Evolutionary conservation across 2,888 invertebrate genomes (phyloP).

Genomic region (Strigamia crassipes): DNA sequence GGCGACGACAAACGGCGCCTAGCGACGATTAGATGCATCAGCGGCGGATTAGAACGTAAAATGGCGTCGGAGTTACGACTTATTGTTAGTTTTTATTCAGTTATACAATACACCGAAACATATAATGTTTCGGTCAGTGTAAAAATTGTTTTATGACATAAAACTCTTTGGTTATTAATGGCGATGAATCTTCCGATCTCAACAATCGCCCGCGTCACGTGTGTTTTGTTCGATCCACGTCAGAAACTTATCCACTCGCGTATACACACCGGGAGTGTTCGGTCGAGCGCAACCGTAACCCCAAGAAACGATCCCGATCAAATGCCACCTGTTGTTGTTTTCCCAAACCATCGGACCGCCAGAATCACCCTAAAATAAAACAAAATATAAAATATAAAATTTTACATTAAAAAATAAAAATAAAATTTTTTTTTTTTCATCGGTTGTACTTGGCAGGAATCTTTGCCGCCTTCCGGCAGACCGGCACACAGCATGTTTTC

Average conservation of each 20-base stretch:
- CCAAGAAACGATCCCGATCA: conserved; percentile 44
- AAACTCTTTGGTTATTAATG: background rate
- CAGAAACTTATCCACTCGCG: conserved; percentile 38
- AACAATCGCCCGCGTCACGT: conserved; percentile 11
- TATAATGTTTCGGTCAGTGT: background rate
- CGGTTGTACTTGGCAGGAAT: conserved; percentile 18
- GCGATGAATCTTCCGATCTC: background rate
- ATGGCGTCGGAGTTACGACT: no score
- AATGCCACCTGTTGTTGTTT: conserved; percentile 38
- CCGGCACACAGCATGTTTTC: conserved; percentile 43
- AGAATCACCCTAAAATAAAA: conserved; percentile 45
- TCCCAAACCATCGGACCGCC: conserved; percentile 45
- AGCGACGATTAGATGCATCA: no score
- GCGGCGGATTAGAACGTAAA: no score
- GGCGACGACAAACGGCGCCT: no score
- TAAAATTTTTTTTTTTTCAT: background rate
- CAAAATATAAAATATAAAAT: no score
- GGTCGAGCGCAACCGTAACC: conserved; percentile 45
- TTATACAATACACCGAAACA: no score
- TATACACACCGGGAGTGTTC: conserved; percentile 44
- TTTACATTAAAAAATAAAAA: no score
- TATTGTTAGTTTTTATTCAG: no score
- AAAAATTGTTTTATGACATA: no score
- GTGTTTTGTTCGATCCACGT: conserved; percentile 44
- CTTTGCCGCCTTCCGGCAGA: conserved; percentile 14